Evolutionary conservation across 2,113 vertebrate species (phyloP).

Genomic region (Thamnaconus septentrionalis): DNA sequence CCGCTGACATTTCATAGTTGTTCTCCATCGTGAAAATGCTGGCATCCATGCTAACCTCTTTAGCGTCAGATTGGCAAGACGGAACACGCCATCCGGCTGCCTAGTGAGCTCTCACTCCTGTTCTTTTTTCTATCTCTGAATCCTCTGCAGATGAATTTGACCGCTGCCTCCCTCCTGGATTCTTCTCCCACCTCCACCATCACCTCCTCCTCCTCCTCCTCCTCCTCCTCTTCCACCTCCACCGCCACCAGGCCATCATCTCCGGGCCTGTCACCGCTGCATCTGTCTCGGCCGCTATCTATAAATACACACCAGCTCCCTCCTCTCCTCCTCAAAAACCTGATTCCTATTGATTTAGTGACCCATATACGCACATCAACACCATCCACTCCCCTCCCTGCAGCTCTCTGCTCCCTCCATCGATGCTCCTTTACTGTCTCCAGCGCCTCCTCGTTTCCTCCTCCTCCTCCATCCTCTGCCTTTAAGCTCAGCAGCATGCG

Average conservation of each 20-base stretch:
- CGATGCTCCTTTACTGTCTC: constrained; percentile 54
- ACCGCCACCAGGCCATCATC: constrained; percentile 25
- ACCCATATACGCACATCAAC: constrained; percentile 76
- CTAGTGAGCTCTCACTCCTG: too few species aligned
- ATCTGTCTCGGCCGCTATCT: constrained; percentile 68
- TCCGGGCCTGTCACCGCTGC: constrained; percentile 65
- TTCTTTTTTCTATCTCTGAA: too few species aligned
- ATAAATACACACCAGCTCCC: constrained; percentile 69
- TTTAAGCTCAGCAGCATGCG: constrained; percentile 42
- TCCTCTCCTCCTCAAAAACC: constrained; percentile 74
- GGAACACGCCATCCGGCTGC: too few species aligned
- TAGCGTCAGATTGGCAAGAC: too few species aligned
- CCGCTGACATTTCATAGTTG: too few species aligned
- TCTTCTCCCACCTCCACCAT: constrained; percentile 1
- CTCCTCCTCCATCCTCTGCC: constrained; percentile 14
- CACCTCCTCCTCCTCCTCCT: constrained; percentile 7
- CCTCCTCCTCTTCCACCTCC: constrained; percentile 6
- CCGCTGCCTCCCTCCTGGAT: constrained; percentile 42
- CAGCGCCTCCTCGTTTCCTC: constrained; percentile 31
- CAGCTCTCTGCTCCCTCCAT: constrained; percentile 40
- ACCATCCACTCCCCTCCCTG: constrained; percentile 50
- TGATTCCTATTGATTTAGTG: constrained; percentile 83
- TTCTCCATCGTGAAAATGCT: too few species aligned
- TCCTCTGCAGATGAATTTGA: constrained; percentile 53
- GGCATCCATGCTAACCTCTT: too few species aligned